Conservation (phyloP, 1,140 invertebrate genomes). For the Drosophila elegans region DNA sequence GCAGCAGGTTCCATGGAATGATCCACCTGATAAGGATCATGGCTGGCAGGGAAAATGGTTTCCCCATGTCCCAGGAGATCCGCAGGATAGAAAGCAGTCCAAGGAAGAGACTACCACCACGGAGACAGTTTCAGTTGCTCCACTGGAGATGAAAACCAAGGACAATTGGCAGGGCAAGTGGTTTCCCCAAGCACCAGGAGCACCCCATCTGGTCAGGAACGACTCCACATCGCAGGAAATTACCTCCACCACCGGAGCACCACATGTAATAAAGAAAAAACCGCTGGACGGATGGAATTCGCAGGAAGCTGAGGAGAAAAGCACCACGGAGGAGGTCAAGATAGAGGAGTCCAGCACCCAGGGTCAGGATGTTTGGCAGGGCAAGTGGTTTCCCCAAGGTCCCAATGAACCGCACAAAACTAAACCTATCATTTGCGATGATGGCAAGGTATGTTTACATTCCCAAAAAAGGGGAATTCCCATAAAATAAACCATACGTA, state of each 20-base stretch:
- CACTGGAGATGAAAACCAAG: not conserved
- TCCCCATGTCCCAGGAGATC: slow-evolving; percentile 52
- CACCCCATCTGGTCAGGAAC: not conserved
- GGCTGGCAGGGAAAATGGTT: slow-evolving; percentile 42
- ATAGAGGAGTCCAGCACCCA: not conserved
- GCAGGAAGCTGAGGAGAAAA: not conserved
- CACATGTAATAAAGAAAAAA: slow-evolving; percentile 7
- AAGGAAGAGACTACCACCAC: not conserved
- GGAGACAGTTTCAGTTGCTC: too few species aligned
- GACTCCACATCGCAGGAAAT: not conserved
- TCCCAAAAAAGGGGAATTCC: not conserved
- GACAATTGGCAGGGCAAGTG: slow-evolving; percentile 17
- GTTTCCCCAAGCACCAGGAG: slow-evolving; percentile 18
- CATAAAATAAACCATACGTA: not conserved
- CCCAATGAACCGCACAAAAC: slow-evolving; percentile 39
- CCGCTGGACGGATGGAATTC: not conserved
- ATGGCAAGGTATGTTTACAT: slow-evolving; percentile 87
- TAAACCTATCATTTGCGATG: slow-evolving; percentile 87
- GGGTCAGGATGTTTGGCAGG: slow-evolving; percentile 45
- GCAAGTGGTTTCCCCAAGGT: slow-evolving; percentile 65
- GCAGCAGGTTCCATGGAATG: slow-evolving; percentile 5
- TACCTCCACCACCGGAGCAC: slow-evolving; percentile 1
- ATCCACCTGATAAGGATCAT: not conserved
- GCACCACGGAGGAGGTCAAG: not conserved
- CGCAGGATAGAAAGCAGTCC: not conserved